Evolutionary conservation across 2,888 invertebrate genomes (phyloP), one percentile per base, ranked within the genome.

Genomic region (Archips crataeganus): DNA sequence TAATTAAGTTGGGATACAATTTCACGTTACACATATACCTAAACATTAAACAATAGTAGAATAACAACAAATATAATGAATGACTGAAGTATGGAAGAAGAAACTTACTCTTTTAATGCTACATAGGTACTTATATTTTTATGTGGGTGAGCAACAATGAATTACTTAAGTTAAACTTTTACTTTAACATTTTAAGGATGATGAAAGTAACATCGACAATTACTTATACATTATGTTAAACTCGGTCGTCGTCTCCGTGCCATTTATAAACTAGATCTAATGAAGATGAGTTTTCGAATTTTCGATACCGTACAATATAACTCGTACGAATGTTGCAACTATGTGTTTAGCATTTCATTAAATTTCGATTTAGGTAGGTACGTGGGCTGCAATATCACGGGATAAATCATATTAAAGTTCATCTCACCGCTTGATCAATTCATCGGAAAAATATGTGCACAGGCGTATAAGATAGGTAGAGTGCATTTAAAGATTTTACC

Each of bases 161-260:
- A 60, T 45, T 70, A 49, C 59, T 59, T 67, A 66, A 15, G n/a
- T 42, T 59, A 47, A 10, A 49, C 23, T 15, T 63, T 34, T 15
- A 67, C 49, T 39, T 51, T 63, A 62, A 49, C 15, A 59, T 23
- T 49, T 49, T 13, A 13, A 15, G 9, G 60, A 49, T 65, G 68
- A 42, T 65, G 66, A 78, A 83, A 78, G 76, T 75, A 84, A 85
- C 83, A 85, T 66, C 78, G 71, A 85, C 80, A 81, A 83, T 78
- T 80, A 77, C 78, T 51, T 78, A 54, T 54, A 79, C 74, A 77
- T 79, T 75, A 78, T 76, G 73, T 60, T 47, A 69, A 68, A 66
- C 62, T 72, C 71, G 34, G 23, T 62, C 23, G 60, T 61, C 61
- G 63, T 61, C 61, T 51, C 51, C 57, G 68, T 70, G 34, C 71